Evolutionary conservation across 1,140 invertebrate genomes (phyloP).

Genomic region (Orius insidiosus): DNA sequence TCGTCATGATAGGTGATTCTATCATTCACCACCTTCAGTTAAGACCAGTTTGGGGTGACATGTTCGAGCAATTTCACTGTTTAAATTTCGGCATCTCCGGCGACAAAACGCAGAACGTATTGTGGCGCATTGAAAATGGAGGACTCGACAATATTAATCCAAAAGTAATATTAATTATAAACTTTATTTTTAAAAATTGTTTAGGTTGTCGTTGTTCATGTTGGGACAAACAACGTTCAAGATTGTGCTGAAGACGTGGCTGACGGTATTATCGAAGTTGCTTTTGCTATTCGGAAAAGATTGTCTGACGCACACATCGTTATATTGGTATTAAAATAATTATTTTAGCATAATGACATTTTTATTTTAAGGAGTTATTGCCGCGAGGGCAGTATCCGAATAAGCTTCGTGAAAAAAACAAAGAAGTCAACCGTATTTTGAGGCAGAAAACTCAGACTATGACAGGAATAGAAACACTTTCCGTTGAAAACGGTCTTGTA

Average conservation of each 20-base stretch:
- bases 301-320: slow-evolving; percentile 62
- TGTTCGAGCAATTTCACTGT: slow-evolving; percentile 44
- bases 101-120: slow-evolving; percentile 70
- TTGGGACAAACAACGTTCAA: slow-evolving; percentile 72
- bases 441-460: slow-evolving; percentile 38
- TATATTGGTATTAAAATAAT: slow-evolving; percentile 43
- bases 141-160: slow-evolving; percentile 73
- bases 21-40: slow-evolving; percentile 59
- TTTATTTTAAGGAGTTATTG: slow-evolving; percentile 48
- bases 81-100: slow-evolving; percentile 80
- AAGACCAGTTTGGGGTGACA: slow-evolving; percentile 65
- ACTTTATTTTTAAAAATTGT: slow-evolving; percentile 22
- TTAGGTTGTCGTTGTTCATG: slow-evolving; percentile 66
- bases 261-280: slow-evolving; percentile 62
- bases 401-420: slow-evolving; percentile 53
- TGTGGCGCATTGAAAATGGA: slow-evolving; percentile 77
- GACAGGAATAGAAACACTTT: slow-evolving; percentile 46
- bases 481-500: slow-evolving; percentile 56
- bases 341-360: slow-evolving; percentile 4
- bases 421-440: slow-evolving; percentile 52
- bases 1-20: slow-evolving; percentile 80
- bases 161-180: no score
- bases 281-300: slow-evolving; percentile 50
- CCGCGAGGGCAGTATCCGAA: slow-evolving; percentile 73
- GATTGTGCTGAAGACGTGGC: slow-evolving; percentile 58